Conservation (phyloP, 2,888 invertebrate species). For the Brenthis ino region DNA sequence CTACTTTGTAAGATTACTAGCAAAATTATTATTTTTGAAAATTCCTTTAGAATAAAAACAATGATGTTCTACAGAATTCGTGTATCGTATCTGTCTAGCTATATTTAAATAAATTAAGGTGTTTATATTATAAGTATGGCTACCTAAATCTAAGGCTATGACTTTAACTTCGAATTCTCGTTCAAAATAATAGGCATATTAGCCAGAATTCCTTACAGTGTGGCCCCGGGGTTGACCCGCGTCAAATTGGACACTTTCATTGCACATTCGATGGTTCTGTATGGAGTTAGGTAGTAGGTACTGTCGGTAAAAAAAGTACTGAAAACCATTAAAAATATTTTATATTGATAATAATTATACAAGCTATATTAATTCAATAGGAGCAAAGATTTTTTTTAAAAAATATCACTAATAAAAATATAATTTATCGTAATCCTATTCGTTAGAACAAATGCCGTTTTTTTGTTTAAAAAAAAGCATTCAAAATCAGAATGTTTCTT, state of each 20-base stretch:
- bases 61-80: no score
- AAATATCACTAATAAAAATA: not conserved
- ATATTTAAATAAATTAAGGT: no score
- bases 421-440: no score
- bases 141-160: conserved; percentile 7
- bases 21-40: no score
- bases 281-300: conserved; percentile 33
- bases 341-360: not conserved
- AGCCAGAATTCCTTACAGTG: conserved; percentile 71
- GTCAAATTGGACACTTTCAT: conserved; percentile 73
- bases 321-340: not conserved
- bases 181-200: conserved; percentile 64
- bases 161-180: conserved; percentile 49
- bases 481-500: no score
- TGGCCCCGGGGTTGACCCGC: conserved; percentile 61
- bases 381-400: not conserved
- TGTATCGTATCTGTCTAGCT: no score
- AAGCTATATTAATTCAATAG: not conserved
- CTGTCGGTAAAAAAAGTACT: conserved; percentile 9
- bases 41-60: no score
- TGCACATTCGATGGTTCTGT: conserved; percentile 66
- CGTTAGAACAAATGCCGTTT: no score
- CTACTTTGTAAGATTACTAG: no score
- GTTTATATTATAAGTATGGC: not conserved
- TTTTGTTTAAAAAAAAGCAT: no score